Conservation (phyloP, 2,113 vertebrate genomes). For the Monarcha castaneiventris region DNA sequence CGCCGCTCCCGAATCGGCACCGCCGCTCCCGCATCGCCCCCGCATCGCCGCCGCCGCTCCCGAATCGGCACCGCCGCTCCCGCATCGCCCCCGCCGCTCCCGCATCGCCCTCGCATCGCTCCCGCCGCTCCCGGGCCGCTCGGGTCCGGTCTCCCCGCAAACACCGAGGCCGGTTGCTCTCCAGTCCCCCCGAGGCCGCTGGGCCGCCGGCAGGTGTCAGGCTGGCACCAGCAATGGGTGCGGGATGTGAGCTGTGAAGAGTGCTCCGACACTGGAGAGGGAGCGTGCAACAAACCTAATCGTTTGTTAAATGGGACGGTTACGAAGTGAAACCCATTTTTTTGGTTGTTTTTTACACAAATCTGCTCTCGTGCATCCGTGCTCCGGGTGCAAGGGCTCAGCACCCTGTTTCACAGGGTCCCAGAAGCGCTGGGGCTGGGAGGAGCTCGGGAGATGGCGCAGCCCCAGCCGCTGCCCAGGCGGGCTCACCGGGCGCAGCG, state of each 20-base stretch:
- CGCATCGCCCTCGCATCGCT: too few relatives aligned
- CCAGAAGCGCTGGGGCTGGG: neutral
- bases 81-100: too few relatives aligned
- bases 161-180: neutral
- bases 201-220: constrained; percentile 12
- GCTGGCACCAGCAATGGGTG: neutral
- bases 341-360: neutral
- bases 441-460: neutral
- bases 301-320: neutral
- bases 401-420: neutral
- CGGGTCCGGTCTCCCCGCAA: too few relatives aligned
- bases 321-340: neutral
- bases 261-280: accelerated
- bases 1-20: too few relatives aligned
- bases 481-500: neutral
- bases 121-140: too few relatives aligned
- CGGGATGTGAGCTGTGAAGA: accelerated
- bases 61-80: neutral
- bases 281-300: accelerated
- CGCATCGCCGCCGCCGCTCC: too few relatives aligned
- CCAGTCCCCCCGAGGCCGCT: neutral
- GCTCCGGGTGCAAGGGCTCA: neutral
- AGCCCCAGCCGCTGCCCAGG: neutral
- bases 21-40: too few relatives aligned
- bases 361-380: neutral